phyloP scores from a whole-genome alignment of 2,888 invertebrate genomes.

The Nudaria mundana region DNA sequence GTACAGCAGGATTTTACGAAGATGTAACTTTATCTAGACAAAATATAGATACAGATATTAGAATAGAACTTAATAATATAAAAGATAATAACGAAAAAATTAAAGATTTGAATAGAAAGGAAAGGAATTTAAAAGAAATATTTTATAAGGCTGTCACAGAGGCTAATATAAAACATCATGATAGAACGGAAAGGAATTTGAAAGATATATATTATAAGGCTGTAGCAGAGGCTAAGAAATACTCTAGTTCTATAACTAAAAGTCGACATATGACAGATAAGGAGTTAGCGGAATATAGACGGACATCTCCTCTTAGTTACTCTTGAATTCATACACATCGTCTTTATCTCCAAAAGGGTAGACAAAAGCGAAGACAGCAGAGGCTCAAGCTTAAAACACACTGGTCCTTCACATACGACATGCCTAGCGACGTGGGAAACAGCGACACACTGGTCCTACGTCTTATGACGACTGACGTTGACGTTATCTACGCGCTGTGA shows the following conservation, averaged over 20 bases:
- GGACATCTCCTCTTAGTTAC: not conserved
- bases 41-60: not conserved
- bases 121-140: constrained; percentile 45
- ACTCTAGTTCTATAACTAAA: constrained; percentile 25
- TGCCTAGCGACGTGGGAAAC: too few relatives aligned
- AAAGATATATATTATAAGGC: constrained; percentile 51
- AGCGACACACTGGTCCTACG: too few relatives aligned
- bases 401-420: too few relatives aligned
- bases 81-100: constrained; percentile 1
- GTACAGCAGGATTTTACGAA: constrained; percentile 27
- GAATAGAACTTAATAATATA: not conserved
- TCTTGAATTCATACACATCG: too few relatives aligned
- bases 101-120: not conserved
- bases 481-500: too few relatives aligned
- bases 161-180: constrained; percentile 26
- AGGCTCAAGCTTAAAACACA: too few relatives aligned
- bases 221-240: constrained; percentile 41
- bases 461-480: too few relatives aligned
- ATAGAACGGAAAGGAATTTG: constrained; percentile 32
- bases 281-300: not conserved
- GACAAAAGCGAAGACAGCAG: too few relatives aligned
- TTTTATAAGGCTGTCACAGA: constrained; percentile 47
- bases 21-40: constrained; percentile 4
- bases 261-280: constrained; percentile 4
- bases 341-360: too few relatives aligned